Evolutionary conservation across 2,888 invertebrate species (phyloP).

Genomic region (Eupithecia abbreviata): DNA sequence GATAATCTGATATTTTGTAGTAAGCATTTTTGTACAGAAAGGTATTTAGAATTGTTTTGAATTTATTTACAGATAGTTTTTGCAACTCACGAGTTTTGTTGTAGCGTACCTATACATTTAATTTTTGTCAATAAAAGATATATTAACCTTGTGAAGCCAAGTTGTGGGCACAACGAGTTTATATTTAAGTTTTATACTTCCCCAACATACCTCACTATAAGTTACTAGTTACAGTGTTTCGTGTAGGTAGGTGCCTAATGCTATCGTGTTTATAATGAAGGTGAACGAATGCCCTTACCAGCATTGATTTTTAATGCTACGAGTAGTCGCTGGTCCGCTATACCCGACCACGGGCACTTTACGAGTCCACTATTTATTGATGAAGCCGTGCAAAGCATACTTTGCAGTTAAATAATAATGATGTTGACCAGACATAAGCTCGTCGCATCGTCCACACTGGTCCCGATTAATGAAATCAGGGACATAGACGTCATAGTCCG

Average conservation of each 20-base stretch:
- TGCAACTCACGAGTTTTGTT: too few relatives aligned
- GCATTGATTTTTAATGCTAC: slow-evolving; percentile 7
- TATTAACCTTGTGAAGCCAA: too few relatives aligned
- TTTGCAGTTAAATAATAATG: background rate
- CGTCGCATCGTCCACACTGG: background rate
- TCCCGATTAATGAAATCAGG: too few relatives aligned
- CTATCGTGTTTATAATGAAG: slow-evolving; percentile 5
- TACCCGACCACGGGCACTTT: background rate
- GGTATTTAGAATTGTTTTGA: too few relatives aligned
- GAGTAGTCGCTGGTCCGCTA: background rate
- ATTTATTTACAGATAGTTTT: too few relatives aligned
- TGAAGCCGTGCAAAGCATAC: background rate
- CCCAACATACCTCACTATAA: background rate
- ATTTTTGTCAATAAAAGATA: too few relatives aligned
- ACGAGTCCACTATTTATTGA: background rate
- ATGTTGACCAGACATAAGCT: background rate
- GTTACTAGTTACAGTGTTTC: background rate
- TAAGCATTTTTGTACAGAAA: too few relatives aligned
- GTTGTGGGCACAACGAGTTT: too few relatives aligned
- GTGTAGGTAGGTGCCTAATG: background rate
- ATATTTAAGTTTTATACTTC: too few relatives aligned
- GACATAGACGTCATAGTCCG: too few relatives aligned
- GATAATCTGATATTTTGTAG: too few relatives aligned
- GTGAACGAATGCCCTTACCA: slow-evolving; percentile 10
- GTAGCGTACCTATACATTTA: too few relatives aligned